A percentile compares a stretch with the other conserved stretches of the same genome.
These are phyloP conservation scores for Poliocrania exsul DNA, from an alignment of 2,797 vertebrate genomes.

Conservation along the genomic window DNA sequence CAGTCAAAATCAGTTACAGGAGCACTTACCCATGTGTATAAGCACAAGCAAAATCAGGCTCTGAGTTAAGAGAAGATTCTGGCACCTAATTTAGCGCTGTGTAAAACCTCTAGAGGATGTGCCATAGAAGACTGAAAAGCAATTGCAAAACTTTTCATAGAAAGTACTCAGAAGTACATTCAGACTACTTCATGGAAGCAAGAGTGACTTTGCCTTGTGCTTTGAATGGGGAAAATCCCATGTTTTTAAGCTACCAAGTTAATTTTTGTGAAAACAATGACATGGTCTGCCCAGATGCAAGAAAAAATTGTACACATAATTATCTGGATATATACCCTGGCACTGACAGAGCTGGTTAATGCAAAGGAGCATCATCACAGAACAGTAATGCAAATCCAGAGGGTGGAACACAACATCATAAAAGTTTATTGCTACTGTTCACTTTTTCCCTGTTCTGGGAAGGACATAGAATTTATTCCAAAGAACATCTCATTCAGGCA, in stretches of 20 bases:
- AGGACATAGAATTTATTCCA: neutral
- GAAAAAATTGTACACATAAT: neutral
- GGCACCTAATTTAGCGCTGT: neutral
- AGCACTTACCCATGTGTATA: neutral
- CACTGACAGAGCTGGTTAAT: neutral
- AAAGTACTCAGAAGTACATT: neutral
- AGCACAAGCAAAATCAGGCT: neutral
- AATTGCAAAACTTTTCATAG: neutral
- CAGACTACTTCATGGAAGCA: neutral
- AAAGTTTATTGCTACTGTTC: neutral
- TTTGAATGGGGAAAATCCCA: neutral
- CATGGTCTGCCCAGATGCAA: neutral
- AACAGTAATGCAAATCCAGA: neutral
- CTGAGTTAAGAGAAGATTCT: neutral
- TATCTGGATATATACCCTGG: neutral
- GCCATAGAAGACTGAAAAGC: neutral
- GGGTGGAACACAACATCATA: neutral
- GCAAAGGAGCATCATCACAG: neutral
- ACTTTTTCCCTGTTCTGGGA: neutral
- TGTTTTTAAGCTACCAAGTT: neutral
- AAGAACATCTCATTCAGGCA: neutral
- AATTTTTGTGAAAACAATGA: neutral
- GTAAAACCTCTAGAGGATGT: neutral
- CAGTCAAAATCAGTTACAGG: neutral
- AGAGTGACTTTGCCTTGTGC: neutral